A percentile compares a stretch with the other conserved stretches of the same genome.
Evolutionary conservation across 2,888 invertebrate genomes (phyloP).

Genomic region (Platycheirus rosarum): DNA sequence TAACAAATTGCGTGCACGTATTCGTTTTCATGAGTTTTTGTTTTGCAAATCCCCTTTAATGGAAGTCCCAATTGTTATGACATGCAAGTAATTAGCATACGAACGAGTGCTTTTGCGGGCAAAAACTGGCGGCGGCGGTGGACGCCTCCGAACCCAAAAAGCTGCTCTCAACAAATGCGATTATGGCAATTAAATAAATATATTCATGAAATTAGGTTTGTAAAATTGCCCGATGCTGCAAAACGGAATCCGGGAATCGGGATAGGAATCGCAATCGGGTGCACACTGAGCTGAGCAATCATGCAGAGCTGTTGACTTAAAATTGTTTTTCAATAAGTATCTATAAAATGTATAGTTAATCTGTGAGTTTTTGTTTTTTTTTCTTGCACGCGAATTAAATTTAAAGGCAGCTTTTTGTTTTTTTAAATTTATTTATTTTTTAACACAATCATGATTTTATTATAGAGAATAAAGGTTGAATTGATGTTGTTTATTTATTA

Average conservation of each 20-base stretch:
- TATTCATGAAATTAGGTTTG: constrained; percentile 34
- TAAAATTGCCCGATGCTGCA: background rate
- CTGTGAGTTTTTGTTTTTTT: too few relatives aligned
- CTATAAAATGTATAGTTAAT: background rate
- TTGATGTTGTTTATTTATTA: background rate
- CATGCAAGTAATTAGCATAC: constrained; percentile 71
- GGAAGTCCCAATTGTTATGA: constrained; percentile 62
- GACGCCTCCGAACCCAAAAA: constrained; percentile 6
- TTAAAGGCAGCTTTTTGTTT: constrained; percentile 17
- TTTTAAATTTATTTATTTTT: background rate
- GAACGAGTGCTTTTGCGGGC: constrained; percentile 45
- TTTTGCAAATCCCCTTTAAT: constrained; percentile 63
- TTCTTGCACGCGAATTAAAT: constrained; percentile 7
- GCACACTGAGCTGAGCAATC: background rate
- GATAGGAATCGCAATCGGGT: background rate
- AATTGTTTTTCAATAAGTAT: constrained; percentile 38
- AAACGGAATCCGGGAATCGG: background rate
- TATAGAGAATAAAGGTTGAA: constrained; percentile 3
- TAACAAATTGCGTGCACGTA: constrained; percentile 60
- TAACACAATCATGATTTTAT: constrained; percentile 3
- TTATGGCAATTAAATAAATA: constrained; percentile 56
- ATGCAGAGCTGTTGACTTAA: constrained; percentile 12
- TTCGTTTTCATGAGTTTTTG: constrained; percentile 53
- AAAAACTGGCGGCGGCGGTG: constrained; percentile 14
- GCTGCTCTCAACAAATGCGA: constrained; percentile 54